Conservation (phyloP, 2,113 vertebrate species). For the Mobula birostris region DNA sequence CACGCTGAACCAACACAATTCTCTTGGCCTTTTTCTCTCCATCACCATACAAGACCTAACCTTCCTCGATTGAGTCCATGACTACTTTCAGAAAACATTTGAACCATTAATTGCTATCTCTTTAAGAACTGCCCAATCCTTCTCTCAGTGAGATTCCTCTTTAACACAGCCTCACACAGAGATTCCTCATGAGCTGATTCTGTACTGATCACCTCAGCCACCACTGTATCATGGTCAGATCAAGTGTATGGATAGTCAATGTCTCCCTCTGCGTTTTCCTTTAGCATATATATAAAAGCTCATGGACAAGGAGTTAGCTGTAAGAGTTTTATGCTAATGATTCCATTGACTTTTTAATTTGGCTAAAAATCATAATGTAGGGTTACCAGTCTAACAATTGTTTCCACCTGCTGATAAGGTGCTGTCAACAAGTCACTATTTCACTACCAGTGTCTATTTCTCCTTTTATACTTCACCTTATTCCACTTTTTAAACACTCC, state of each 20-base stretch:
- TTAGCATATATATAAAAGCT: background rate
- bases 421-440: background rate
- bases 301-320: background rate
- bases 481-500: background rate
- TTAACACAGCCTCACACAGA: background rate
- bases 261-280: background rate
- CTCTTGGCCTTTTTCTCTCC: background rate
- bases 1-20: background rate
- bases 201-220: too few species aligned
- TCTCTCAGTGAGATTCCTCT: background rate
- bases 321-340: background rate
- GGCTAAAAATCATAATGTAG: background rate
- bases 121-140: background rate
- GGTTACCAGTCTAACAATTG: background rate
- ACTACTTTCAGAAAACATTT: background rate
- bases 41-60: background rate
- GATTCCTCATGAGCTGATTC: too few species aligned
- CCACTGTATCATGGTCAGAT: too few species aligned
- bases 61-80: background rate
- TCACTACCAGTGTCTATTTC: background rate
- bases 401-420: background rate
- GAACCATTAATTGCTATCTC: background rate
- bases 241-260: background rate
- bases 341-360: background rate
- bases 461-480: background rate